Evolutionary conservation across 2,797 vertebrate species (phyloP), one percentile per base, ranked within the genome.

Genomic region (Etheostoma nigrum): DNA sequence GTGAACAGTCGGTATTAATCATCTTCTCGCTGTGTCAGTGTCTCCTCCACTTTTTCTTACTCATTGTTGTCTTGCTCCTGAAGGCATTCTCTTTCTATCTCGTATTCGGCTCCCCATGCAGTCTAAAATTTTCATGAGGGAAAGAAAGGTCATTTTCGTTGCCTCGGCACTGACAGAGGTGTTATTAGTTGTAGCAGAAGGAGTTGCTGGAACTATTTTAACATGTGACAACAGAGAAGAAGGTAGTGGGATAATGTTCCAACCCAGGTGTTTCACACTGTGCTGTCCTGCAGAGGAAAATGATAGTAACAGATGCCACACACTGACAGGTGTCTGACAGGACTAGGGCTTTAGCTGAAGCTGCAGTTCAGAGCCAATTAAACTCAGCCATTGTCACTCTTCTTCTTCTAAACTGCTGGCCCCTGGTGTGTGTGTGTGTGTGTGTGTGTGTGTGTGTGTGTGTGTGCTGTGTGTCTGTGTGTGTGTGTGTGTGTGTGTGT

Each of bases 291-390:
- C 60, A 63, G 72, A 64, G 73, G 79, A 79, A 86, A 81, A 80
- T 81, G 66, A 88, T 75, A 44, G 67, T 66, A 88, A 89, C 72
- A 72, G 84, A 82, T 83, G 81, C 83, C 85, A 83, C 84, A 88
- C 65, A 67, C 73, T 86, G 90, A 89, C 87, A 88, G 86, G 64
- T 83, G 75, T 88, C 76, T 44, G 65, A 89, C 85, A 86, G 84
- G 76, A 81, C 81, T 0, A 30, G 67, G 81, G 70, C 66, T 91
- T 92, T 72, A 86, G 91, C 91, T 92, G 91, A 93, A 83, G 76
- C 85, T 84, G 88, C 92, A 90, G 66, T 90, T 91, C 79, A 77
- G 73, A 82, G 78, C 92, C 90, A 93, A 94, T 94, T 92, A 76
- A 85, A 87, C 77, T 85, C 79, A 55, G 76, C 78, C 82, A 67